Conservation (phyloP, 2,888 invertebrate genomes). For the Brachypterus glaber region DNA sequence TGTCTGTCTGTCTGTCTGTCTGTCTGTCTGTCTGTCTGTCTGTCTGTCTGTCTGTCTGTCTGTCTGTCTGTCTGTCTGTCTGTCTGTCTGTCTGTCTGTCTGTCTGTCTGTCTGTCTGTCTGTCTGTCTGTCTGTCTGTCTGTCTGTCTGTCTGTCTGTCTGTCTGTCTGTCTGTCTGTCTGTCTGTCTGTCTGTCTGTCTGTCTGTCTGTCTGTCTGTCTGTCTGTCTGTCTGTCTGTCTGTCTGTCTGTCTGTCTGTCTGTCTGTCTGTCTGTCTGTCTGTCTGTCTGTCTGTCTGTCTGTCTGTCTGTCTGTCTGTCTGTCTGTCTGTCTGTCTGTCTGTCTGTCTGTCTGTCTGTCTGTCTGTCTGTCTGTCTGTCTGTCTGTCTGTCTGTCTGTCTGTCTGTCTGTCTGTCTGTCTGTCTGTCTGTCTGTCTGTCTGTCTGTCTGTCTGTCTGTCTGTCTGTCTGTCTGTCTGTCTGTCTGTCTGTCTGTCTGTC, state of each 20-base stretch:
- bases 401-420: conserved; percentile 7
- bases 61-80: conserved; percentile 2
- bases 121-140: conserved; percentile 2
- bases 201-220: conserved; percentile 8
- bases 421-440: conserved; percentile 7
- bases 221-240: conserved; percentile 8
- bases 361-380: conserved; percentile 7
- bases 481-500: too few species aligned
- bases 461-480: conserved; percentile 7
- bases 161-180: conserved; percentile 2
- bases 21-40: conserved; percentile 2
- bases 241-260: conserved; percentile 8
- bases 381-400: conserved; percentile 7
- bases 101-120: conserved; percentile 2
- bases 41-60: conserved; percentile 2
- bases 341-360: conserved; percentile 7
- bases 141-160: conserved; percentile 2
- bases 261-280: conserved; percentile 7
- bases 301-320: conserved; percentile 7
- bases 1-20: conserved; percentile 2
- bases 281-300: conserved; percentile 7
- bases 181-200: conserved; percentile 8
- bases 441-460: conserved; percentile 7
- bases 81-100: conserved; percentile 2
- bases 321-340: conserved; percentile 7